Percentiles rank a stretch among this genome's conserved stretches.
phyloP scores from a whole-genome alignment of 1,140 invertebrate genomes.

The Eupeodes corollae region DNA sequence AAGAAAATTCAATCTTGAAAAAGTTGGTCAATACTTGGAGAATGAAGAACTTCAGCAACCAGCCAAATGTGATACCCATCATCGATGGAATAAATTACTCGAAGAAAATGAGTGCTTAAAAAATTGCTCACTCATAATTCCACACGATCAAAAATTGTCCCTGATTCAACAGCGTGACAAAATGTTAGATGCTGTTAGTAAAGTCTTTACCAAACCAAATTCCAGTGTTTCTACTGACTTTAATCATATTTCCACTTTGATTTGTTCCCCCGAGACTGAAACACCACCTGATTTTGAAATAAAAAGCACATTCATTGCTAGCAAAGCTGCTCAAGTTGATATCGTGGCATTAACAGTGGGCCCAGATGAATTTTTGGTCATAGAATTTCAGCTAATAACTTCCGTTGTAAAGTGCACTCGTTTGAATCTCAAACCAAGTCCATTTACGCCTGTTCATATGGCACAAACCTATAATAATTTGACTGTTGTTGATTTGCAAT shows the following conservation, averaged over 20 bases:
- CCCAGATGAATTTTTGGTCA: constrained; percentile 21
- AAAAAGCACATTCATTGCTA: constrained; percentile 23
- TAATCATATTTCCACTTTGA: constrained; percentile 39
- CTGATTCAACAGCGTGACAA: constrained; percentile 69
- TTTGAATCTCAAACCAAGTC: constrained; percentile 27
- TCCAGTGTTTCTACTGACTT: constrained; percentile 53
- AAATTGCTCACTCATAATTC: constrained; percentile 58
- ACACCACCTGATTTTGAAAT: constrained; percentile 35
- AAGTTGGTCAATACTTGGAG: constrained; percentile 80
- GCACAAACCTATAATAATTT: constrained; percentile 27
- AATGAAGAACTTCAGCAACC: constrained; percentile 51
- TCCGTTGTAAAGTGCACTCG: constrained; percentile 17
- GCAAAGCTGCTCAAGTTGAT: constrained; percentile 17
- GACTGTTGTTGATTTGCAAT: constrained; percentile 43
- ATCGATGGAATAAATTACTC: constrained; percentile 71
- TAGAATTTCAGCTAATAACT: constrained; percentile 19
- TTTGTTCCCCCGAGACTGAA: constrained; percentile 33
- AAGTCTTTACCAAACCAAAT: constrained; percentile 59
- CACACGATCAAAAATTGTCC: constrained; percentile 63
- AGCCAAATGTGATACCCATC: constrained; percentile 44
- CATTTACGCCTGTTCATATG: constrained; percentile 18
- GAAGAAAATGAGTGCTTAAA: constrained; percentile 58
- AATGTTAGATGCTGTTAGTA: constrained; percentile 53
- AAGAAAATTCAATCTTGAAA: constrained; percentile 69
- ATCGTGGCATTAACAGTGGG: constrained; percentile 21